Evolutionary conservation across 2,113 vertebrate species (phyloP), one percentile per base, ranked within the genome.

Genomic region (Amphilophus citrinellus): DNA sequence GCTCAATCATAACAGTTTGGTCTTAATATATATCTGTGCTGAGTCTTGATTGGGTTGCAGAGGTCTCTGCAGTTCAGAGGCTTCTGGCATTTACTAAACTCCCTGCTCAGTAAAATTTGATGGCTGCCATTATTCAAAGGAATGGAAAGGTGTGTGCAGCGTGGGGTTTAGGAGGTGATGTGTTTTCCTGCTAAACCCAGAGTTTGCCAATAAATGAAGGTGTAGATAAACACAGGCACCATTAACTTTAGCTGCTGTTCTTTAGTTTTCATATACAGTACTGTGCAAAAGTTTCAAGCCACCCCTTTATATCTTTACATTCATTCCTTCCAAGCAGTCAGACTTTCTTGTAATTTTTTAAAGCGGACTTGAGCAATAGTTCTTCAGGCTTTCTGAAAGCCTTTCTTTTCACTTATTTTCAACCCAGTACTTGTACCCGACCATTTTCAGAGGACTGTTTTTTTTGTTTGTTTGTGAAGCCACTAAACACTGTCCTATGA

Each of bases 91-190:
- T 73, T 30, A 9, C 59, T 77, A 56, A 77, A 84, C 20, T 32
- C 24, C 32, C 65, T n/a, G n/a, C 83, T 85, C 47, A 53, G 84
- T 80, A 77, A 84, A 84, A 71, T 68, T 13, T 66, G 63, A 82
- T 56, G 57, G 79, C 68, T 59, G 76, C 53, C 59, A 86, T 89
- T 75, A 86, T 77, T 89, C 81, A 87, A 66, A 76, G 20, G 56
- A 22, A 24, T 27, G 20, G 53, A 44, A 79, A 71, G 37, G 60
- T 73, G 58, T 39, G 18, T 13, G 30, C 15, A 61, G 47, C 1
- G 73, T 59, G 4, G 37, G 20, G 65, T 71, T 61, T 7, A 50
- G 24, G 65, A 50, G 22, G 24, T 18, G 39, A 68, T 66, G 35
- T 17, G 61, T 27, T 50, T 50, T 17, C 27, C 27, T 53, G 17